phyloP scores from a whole-genome alignment of 2,113 vertebrate species.

The Cnemophilus loriae region DNA sequence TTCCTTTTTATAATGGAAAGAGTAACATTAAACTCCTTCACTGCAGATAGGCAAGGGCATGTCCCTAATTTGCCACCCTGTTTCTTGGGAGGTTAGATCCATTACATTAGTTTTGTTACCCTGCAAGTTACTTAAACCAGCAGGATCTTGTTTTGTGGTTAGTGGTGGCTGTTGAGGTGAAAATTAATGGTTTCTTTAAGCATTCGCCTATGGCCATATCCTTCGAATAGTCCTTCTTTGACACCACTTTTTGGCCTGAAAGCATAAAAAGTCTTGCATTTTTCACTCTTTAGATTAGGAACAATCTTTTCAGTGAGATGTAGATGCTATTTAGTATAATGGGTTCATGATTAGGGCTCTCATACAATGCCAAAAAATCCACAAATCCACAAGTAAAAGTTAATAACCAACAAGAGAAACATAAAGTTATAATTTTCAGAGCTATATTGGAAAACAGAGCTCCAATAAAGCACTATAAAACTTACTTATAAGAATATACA shows the following conservation, averaged over 20 bases:
- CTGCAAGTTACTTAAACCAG: not conserved
- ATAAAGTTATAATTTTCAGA: not conserved
- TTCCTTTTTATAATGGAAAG: not conserved
- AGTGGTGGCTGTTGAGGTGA: not conserved
- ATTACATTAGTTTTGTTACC: not conserved
- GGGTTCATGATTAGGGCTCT: not conserved
- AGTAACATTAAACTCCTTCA: not conserved
- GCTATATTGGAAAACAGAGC: not conserved
- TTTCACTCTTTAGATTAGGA: not conserved
- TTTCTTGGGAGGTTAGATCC: not conserved
- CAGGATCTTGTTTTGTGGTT: not conserved
- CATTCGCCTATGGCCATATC: not conserved
- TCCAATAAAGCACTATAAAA: not conserved
- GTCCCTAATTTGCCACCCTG: not conserved
- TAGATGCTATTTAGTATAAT: not conserved
- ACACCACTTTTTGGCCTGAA: not conserved
- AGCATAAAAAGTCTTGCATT: not conserved
- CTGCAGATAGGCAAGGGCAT: not conserved
- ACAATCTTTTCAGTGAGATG: not conserved
- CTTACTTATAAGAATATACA: not conserved
- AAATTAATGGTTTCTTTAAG: not conserved
- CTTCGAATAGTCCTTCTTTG: not conserved
- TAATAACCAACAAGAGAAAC: not conserved
- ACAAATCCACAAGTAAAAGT: not conserved
- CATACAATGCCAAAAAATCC: not conserved